Evolutionary conservation across 92 coral and sea anemone species (phyloP), one percentile per base, ranked within the genome.

Genomic region (Anthopleura xanthogrammica): DNA sequence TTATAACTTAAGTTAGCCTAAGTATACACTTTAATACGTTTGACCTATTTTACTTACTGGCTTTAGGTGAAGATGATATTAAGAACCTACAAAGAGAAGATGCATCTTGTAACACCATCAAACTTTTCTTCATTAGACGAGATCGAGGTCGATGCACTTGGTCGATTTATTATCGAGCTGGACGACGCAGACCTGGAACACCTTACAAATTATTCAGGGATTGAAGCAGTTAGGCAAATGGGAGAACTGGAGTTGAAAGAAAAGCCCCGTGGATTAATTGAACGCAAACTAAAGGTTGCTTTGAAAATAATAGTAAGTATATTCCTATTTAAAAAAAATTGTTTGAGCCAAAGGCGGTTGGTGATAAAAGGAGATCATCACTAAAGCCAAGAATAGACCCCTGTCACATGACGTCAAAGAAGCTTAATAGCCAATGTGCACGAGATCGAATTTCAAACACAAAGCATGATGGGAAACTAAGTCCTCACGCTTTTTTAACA

Each of bases 161-260:
- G 97, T 40, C 89, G 82, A 24, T 88, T 93, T 75, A 78, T 90
- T 52, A 54, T 70, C 7, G 90, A 90, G 16, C 87, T 93, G 20
- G 70, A 85, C 20, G 91, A 84, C 13, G 89, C 57, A 2, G 89
- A 88, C 22, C 77, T 81, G 17, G 90, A 72, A 7, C 56, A 68
- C 40, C 80, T 93, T 1, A 64, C 90, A 10, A 68, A 16, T 16
- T 92, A 88, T 55, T 86, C 88, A 20, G 80, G 86, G 23, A 83
- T 86, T 68, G 92, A 90, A 86, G 89, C 97, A 41, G 91, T 91
- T 16, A 79, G 92, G 43, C 90, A 88, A 83, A 87, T 90, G 19
- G 94, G 97, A 81, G 88, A 80, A 19, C 60, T 88, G 50, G 85
- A 78, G 19, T 76, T 88, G 19, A 83, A 78, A 10, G 72, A 52